Percentiles rank a stretch among this genome's conserved stretches.
Evolutionary conservation across 2,113 vertebrate species (phyloP).

Genomic region (Rhinolophus sinicus): DNA sequence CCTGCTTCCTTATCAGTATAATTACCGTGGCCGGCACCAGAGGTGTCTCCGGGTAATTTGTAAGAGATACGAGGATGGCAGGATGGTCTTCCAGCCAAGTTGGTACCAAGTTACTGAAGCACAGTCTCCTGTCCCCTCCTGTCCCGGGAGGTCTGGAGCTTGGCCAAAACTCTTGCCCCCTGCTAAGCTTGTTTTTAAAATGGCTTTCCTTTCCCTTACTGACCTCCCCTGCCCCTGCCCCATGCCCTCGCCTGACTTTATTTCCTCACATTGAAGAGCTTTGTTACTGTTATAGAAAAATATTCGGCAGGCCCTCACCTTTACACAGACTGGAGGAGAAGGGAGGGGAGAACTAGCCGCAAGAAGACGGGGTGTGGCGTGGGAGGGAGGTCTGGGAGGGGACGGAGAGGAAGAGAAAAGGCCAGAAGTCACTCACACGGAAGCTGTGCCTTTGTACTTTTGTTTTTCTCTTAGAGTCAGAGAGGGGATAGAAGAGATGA

Average conservation of each 20-base stretch:
- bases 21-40: conserved; percentile 41
- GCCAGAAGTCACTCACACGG: neutral
- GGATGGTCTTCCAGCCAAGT: neutral
- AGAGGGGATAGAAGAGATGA: neutral
- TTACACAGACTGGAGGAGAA: neutral
- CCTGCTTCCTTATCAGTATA: conserved; percentile 60
- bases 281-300: neutral
- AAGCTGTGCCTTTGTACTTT: neutral
- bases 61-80: neutral
- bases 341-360: neutral
- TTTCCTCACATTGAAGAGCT: neutral
- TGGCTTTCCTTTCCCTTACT: neutral
- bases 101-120: neutral
- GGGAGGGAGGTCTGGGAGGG: neutral
- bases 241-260: neutral
- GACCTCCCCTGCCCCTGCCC: too few relatives aligned
- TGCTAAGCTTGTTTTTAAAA: neutral
- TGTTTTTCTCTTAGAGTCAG: neutral
- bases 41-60: conserved; percentile 49
- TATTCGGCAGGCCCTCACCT: neutral
- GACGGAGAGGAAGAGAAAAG: neutral
- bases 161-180: neutral
- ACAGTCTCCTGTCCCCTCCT: neutral
- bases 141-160: neutral
- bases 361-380: neutral